A percentile compares a stretch with the other conserved stretches of the same genome.
Evolutionary conservation across 2,797 vertebrate species (phyloP).

Genomic region (Geotrypetes seraphini): DNA sequence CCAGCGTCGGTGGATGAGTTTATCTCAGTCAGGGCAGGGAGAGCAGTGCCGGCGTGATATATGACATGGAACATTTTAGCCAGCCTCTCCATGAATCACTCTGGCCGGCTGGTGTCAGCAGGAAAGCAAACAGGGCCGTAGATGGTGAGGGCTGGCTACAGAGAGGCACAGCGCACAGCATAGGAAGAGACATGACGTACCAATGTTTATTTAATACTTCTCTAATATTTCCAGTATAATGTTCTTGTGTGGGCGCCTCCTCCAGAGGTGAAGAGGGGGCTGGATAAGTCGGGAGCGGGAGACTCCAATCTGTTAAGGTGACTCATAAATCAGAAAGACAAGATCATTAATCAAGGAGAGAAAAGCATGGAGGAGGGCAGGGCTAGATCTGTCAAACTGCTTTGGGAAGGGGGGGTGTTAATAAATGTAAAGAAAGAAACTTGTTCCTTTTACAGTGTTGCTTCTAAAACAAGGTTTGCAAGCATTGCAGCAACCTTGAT

Average conservation of each 20-base stretch:
- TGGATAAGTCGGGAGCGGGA: slow-evolving; percentile 61
- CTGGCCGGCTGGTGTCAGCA: slow-evolving; percentile 77
- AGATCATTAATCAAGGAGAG: slow-evolving; percentile 78
- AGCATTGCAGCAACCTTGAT: too few species aligned
- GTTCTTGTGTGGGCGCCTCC: slow-evolving; percentile 47
- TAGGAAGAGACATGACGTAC: slow-evolving; percentile 72
- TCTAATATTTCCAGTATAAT: slow-evolving; percentile 75
- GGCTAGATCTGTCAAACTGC: slow-evolving; percentile 27
- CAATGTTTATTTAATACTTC: slow-evolving; percentile 85
- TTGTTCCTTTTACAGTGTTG: too few species aligned
- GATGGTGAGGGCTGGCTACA: too few species aligned
- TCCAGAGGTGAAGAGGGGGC: slow-evolving; percentile 29
- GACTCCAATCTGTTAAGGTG: slow-evolving; percentile 61
- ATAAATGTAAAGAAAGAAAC: too few species aligned
- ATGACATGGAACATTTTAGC: slow-evolving; percentile 71
- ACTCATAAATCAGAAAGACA: slow-evolving; percentile 80
- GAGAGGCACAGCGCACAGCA: slow-evolving; percentile 61
- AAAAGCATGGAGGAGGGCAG: slow-evolving; percentile 52
- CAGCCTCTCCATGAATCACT: slow-evolving; percentile 80
- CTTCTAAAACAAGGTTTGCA: too few species aligned
- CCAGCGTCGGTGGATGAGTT: slow-evolving; percentile 71
- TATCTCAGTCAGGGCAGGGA: slow-evolving; percentile 62
- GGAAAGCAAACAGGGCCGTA: slow-evolving; percentile 63
- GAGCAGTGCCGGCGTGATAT: slow-evolving; percentile 62
- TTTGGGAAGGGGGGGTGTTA: background rate